Percentiles rank a stretch among this genome's conserved stretches.
Conservation (phyloP, 1,140 invertebrate genomes). For the Periplaneta americana region DNA sequence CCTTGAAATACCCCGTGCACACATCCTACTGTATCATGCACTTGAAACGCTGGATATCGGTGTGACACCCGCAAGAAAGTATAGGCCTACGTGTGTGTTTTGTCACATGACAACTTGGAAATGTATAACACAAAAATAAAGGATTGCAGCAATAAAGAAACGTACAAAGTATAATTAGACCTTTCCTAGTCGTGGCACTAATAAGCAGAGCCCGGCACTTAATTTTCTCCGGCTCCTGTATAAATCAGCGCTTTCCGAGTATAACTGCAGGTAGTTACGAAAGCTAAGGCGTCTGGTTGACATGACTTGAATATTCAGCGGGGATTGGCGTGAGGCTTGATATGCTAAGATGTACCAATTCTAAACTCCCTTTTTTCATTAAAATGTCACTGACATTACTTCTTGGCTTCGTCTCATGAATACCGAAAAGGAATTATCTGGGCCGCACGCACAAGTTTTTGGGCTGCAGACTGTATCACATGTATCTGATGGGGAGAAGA, state of each 20-base stretch:
- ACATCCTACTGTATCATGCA: too few species aligned
- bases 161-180: not conserved
- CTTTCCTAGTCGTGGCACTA: not conserved
- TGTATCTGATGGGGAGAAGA: too few species aligned
- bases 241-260: not conserved
- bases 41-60: not conserved
- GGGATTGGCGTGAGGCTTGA: not conserved
- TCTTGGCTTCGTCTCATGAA: not conserved
- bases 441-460: not conserved
- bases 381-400: not conserved
- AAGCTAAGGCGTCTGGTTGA: not conserved
- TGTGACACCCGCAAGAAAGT: not conserved
- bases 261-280: not conserved
- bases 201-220: not conserved
- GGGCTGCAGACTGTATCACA: not conserved
- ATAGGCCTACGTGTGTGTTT: not conserved
- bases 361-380: not conserved
- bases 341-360: not conserved
- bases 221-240: not conserved
- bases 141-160: not conserved
- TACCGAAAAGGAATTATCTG: not conserved
- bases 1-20: too few species aligned
- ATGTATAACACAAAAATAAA: not conserved
- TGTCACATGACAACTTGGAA: not conserved
- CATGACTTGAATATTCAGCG: not conserved